Conservation (phyloP, 2,888 invertebrate species). For the Cryptosula pallasiana region DNA sequence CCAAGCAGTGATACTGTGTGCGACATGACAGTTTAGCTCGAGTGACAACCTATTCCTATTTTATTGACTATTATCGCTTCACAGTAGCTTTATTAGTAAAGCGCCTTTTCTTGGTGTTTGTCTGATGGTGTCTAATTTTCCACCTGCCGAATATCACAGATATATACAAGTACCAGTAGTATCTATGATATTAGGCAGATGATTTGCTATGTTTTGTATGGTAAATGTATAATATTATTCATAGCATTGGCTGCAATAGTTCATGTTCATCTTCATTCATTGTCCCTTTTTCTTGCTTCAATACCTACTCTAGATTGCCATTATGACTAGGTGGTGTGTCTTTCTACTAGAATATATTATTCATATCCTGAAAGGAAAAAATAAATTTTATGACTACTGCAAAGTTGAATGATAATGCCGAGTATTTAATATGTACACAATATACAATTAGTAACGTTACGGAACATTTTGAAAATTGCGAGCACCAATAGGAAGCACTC, state of each 20-base stretch:
- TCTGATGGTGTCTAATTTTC: neutral
- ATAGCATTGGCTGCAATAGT: neutral
- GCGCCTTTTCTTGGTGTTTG: too few relatives aligned
- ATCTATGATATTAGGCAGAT: neutral
- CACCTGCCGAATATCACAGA: neutral
- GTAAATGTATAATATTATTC: neutral
- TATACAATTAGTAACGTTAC: too few relatives aligned
- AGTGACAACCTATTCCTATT: neutral
- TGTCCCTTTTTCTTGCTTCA: neutral
- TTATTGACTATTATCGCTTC: neutral
- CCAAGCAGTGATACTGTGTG: neutral
- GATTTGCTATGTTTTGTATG: neutral
- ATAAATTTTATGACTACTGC: neutral
- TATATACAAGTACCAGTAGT: neutral
- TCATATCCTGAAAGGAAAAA: neutral
- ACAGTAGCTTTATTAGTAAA: too few relatives aligned
- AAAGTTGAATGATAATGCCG: too few relatives aligned
- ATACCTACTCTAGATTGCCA: neutral
- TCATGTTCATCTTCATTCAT: neutral
- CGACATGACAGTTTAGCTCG: neutral
- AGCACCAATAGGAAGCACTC: too few relatives aligned
- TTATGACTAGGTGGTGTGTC: neutral
- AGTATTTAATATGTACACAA: too few relatives aligned
- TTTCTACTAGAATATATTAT: neutral
- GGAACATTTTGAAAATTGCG: too few relatives aligned